These are phyloP conservation scores for Neodiprion pinetum DNA, from an alignment of 1,140 invertebrate genomes.

Conservation along the genomic window DNA sequence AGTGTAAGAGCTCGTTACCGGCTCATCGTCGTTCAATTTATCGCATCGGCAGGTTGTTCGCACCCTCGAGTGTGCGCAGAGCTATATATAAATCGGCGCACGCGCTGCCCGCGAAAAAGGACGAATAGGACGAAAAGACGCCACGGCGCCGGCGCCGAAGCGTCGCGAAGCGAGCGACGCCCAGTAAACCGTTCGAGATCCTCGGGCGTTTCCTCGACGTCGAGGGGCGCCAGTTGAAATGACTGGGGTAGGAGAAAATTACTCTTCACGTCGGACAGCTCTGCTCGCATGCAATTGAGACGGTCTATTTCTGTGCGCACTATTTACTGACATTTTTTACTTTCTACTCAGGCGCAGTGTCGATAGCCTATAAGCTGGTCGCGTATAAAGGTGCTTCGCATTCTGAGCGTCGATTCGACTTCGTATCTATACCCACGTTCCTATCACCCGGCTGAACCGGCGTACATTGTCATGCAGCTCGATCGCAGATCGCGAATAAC, in stretches of 20 bases:
- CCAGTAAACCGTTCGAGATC: not conserved
- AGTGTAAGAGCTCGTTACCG: no score
- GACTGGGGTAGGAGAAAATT: conserved; percentile 44
- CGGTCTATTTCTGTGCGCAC: not conserved
- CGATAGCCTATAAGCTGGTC: no score
- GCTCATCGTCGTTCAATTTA: no score
- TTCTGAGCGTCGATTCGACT: no score
- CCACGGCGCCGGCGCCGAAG: conserved; percentile 38
- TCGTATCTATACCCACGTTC: no score
- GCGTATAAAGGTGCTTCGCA: no score
- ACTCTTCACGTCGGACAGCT: conserved; percentile 14
- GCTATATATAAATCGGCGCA: no score
- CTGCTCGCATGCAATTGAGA: not conserved
- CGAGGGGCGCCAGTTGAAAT: conserved; percentile 32
- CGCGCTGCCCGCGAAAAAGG: conserved; percentile 29
- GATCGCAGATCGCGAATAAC: no score
- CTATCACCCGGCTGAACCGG: no score
- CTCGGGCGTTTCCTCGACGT: not conserved
- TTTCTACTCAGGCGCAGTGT: not conserved
- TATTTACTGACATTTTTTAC: not conserved
- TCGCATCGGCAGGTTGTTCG: no score
- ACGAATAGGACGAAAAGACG: conserved; percentile 21
- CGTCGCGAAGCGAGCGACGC: conserved; percentile 14
- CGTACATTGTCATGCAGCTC: no score
- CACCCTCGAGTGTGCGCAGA: no score